Evolutionary conservation across 1,140 invertebrate species (phyloP), one percentile per base, ranked within the genome.

Genomic region (Popillia japonica): DNA sequence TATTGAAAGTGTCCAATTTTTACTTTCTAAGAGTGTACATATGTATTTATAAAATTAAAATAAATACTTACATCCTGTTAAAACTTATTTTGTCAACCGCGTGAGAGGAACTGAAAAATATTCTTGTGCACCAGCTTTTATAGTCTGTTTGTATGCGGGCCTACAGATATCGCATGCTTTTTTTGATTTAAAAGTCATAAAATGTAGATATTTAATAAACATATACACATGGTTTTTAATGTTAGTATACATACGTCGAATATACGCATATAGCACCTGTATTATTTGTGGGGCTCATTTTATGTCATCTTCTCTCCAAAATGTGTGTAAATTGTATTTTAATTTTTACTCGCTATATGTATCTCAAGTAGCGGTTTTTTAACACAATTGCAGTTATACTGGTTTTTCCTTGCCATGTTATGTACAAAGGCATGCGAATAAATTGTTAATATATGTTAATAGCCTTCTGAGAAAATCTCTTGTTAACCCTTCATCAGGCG

Each of bases 291-390:
- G n/a, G n/a, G n/a, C 20, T 59, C 6, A 34, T 34, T 59, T 41
- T 77, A 20, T 77, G 23, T 68, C 72, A 34, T 10, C 7, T 61
- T 14, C 14, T 77, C 64, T 77, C 34, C 34, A 9, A 22, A 40
- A 17, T 77, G 27, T n/a, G 59, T 27, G 14, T 2, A 40, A n/a
- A n/a, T n/a, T n/a, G n/a, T n/a, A n/a, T n/a, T n/a, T n/a, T n/a
- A n/a, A n/a, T n/a, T n/a, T n/a, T n/a, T 27, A 7, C 40, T 34
- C 27, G 20, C 41, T 78, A 14, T 78, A 6, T 42, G 1, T 22
- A 14, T 79, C 22, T 64, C 42, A 27, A 55, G 23, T 76, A 27
- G 75, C 68, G 20, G 48, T 55, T 55, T 55, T 34, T n/a, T 55
- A 55, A 55, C 17, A 2, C 3, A 55, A 20, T 2, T 55, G 14